These are phyloP conservation scores for Podarcis cretensis DNA, from an alignment of 2,113 vertebrate genomes.

Conservation along the genomic window DNA sequence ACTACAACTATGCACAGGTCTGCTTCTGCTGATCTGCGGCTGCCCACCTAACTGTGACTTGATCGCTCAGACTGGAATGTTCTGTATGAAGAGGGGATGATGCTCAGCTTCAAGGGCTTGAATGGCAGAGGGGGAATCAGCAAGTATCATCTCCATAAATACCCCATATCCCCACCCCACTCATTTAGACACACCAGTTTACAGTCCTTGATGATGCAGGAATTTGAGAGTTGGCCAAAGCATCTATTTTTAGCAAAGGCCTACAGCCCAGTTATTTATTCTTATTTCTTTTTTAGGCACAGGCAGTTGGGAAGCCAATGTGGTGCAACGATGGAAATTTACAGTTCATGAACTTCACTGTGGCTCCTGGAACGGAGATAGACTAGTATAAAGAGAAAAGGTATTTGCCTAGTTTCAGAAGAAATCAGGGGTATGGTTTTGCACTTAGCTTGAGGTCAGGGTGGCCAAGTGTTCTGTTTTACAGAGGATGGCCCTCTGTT, in stretches of 20 bases:
- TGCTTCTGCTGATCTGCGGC: not conserved
- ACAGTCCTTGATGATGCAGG: not conserved
- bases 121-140: not conserved
- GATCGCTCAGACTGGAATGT: not conserved
- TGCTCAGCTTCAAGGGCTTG: not conserved
- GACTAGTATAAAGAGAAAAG: not conserved
- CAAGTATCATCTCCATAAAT: not conserved
- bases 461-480: too few species aligned
- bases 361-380: not conserved
- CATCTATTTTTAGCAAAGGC: constrained; percentile 33
- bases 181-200: not conserved
- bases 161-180: not conserved
- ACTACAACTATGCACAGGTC: not conserved
- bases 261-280: not conserved
- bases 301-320: not conserved
- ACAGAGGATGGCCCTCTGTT: too few species aligned
- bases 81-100: not conserved
- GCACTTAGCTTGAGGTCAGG: too few species aligned
- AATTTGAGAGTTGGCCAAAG: not conserved
- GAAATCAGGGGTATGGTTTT: too few species aligned
- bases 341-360: not conserved
- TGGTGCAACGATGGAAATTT: not conserved
- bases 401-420: too few species aligned
- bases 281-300: constrained; percentile 7
- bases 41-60: accelerated